A percentile compares a stretch with the other conserved stretches of the same genome.
Conservation (phyloP, 2,113 vertebrate genomes). For the Halcyon malimbica region DNA sequence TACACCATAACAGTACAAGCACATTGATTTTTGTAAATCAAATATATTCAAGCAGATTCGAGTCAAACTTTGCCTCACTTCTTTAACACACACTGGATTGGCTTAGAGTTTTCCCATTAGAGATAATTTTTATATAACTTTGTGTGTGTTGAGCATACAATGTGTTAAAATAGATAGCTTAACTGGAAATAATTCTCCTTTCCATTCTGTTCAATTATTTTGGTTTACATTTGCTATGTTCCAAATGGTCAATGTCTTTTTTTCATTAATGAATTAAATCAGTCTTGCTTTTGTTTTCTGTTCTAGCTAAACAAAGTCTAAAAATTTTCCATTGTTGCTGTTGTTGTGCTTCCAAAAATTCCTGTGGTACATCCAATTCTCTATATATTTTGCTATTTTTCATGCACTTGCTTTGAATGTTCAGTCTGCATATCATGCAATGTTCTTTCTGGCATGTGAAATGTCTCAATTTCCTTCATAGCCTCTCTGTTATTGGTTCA, state of each 20-base stretch:
- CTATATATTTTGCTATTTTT: slow-evolving; percentile 39
- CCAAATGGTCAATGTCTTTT: slow-evolving; percentile 66
- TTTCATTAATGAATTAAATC: slow-evolving; percentile 75
- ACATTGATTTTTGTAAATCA: slow-evolving; percentile 54
- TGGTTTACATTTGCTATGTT: slow-evolving; percentile 46
- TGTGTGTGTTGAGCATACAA: slow-evolving; percentile 22
- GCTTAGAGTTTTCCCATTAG: slow-evolving; percentile 41
- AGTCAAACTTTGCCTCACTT: slow-evolving; percentile 32
- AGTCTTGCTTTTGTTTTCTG: slow-evolving; percentile 73
- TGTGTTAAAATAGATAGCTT: slow-evolving; percentile 62
- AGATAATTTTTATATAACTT: slow-evolving; percentile 42
- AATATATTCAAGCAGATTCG: neutral
- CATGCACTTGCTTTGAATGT: neutral
- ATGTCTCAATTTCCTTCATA: neutral
- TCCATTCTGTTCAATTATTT: slow-evolving; percentile 53
- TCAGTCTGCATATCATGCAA: neutral
- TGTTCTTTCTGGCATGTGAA: slow-evolving; percentile 25
- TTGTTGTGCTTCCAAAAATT: slow-evolving; percentile 72
- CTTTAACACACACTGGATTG: slow-evolving; percentile 3
- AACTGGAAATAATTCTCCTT: slow-evolving; percentile 61
- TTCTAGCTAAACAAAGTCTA: slow-evolving; percentile 65
- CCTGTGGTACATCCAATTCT: slow-evolving; percentile 21
- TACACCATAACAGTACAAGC: neutral
- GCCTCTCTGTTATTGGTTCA: neutral
- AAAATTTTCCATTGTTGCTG: slow-evolving; percentile 70